A percentile compares a stretch with the other conserved stretches of the same genome.
phyloP scores from a whole-genome alignment of 2,888 invertebrate genomes.

The Cataglyphis cursor region DNA sequence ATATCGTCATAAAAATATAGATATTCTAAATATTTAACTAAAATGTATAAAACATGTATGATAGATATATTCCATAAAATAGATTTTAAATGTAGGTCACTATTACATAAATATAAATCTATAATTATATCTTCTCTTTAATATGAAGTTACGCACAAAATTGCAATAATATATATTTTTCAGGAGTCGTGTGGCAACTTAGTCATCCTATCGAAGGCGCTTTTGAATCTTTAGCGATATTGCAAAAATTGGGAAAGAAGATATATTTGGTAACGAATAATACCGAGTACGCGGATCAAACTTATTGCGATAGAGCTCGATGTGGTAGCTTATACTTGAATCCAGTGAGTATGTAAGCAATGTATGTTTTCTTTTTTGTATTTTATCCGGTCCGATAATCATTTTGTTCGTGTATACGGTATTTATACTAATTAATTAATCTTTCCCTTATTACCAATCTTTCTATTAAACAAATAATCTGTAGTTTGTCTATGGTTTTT shows the following conservation, averaged over 20 bases:
- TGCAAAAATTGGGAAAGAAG: constrained; percentile 87
- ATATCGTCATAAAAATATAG: too few species aligned
- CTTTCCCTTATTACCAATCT: neutral
- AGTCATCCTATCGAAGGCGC: constrained; percentile 85
- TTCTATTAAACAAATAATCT: neutral
- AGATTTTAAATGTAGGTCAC: too few species aligned
- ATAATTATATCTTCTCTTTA: too few species aligned
- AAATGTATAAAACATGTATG: too few species aligned
- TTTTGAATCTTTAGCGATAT: constrained; percentile 86
- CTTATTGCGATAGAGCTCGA: constrained; percentile 82
- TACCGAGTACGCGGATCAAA: constrained; percentile 82
- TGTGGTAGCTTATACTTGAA: constrained; percentile 78
- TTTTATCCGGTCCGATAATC: neutral
- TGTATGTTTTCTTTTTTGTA: too few species aligned
- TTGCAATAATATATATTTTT: constrained; percentile 59
- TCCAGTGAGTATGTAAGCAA: constrained; percentile 75
- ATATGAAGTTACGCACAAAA: neutral
- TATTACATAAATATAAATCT: too few species aligned
- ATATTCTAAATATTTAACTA: too few species aligned
- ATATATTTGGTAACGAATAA: constrained; percentile 88
- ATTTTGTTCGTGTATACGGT: neutral
- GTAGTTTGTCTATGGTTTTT: neutral
- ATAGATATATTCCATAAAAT: too few species aligned
- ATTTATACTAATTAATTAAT: neutral
- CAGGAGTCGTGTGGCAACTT: constrained; percentile 88